These are phyloP conservation scores for Ptychochromis oligacanthus DNA, from an alignment of 2,113 vertebrate species.

Conservation along the genomic window DNA sequence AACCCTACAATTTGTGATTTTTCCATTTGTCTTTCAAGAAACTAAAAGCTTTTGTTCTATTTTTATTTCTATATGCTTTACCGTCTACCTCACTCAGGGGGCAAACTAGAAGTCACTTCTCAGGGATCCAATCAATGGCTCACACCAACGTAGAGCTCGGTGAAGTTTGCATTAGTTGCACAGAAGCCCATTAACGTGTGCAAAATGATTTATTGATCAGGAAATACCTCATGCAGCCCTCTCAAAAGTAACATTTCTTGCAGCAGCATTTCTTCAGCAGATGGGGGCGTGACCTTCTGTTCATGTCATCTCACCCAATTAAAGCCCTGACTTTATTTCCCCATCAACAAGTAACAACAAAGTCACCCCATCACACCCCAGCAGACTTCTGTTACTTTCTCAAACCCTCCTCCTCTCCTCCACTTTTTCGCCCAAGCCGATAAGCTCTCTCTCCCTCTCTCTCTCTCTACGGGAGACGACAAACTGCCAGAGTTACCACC, in stretches of 20 bases:
- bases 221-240: neutral
- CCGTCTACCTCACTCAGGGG: neutral
- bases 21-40: neutral
- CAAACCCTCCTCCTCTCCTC: neutral
- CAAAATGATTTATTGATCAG: neutral
- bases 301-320: neutral
- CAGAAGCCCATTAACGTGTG: neutral
- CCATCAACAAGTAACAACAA: neutral
- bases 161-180: neutral
- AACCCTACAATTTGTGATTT: neutral
- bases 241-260: neutral
- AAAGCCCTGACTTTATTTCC: neutral
- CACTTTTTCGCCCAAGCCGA: neutral
- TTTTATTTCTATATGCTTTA: neutral
- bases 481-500: constrained; percentile 41
- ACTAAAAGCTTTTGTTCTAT: neutral
- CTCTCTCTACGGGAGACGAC: constrained; percentile 30
- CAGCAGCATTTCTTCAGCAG: neutral
- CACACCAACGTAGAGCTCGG: neutral
- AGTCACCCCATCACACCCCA: neutral
- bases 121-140: neutral
- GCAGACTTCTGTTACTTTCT: neutral
- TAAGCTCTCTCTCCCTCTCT: too few species aligned
- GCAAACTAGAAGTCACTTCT: neutral
- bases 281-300: neutral